A percentile compares a stretch with the other conserved stretches of the same genome.
These are phyloP conservation scores for Amiota minor DNA, from an alignment of 2,888 invertebrate species.

Conservation along the genomic window DNA sequence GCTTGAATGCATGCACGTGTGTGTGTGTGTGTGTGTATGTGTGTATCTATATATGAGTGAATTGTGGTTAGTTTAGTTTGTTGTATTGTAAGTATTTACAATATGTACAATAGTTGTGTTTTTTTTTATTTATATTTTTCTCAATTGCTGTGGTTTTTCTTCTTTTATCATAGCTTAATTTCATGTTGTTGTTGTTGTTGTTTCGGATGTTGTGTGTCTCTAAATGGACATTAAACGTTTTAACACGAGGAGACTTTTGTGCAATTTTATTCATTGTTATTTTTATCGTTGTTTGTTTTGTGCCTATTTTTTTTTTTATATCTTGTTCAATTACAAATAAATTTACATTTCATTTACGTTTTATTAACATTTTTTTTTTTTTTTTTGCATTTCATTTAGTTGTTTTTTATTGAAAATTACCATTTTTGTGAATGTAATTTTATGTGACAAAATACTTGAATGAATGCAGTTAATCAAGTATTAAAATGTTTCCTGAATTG, in stretches of 20 bases:
- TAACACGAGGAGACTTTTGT: conserved; percentile 7
- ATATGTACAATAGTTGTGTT: not conserved
- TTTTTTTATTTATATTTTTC: not conserved
- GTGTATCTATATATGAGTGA: conserved; percentile 37
- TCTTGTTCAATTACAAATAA: too few species aligned
- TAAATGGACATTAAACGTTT: conserved; percentile 13
- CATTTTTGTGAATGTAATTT: too few species aligned
- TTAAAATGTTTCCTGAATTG: too few species aligned
- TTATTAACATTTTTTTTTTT: too few species aligned
- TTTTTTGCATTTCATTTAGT: not conserved
- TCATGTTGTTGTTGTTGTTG: not conserved
- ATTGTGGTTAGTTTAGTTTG: conserved; percentile 9
- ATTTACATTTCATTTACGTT: too few species aligned
- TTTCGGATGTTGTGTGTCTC: conserved; percentile 20
- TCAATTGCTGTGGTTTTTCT: conserved; percentile 1
- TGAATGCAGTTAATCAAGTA: too few species aligned
- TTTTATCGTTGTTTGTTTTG: not conserved
- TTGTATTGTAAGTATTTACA: not conserved
- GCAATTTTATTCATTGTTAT: not conserved
- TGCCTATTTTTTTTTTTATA: too few species aligned
- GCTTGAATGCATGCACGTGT: too few species aligned
- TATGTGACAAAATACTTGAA: too few species aligned
- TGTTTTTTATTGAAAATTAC: too few species aligned
- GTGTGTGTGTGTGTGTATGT: conserved; percentile 13
- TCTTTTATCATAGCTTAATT: not conserved